Evolutionary conservation across 2,797 vertebrate species (phyloP).

Genomic region (Pseudomugil tenellus): DNA sequence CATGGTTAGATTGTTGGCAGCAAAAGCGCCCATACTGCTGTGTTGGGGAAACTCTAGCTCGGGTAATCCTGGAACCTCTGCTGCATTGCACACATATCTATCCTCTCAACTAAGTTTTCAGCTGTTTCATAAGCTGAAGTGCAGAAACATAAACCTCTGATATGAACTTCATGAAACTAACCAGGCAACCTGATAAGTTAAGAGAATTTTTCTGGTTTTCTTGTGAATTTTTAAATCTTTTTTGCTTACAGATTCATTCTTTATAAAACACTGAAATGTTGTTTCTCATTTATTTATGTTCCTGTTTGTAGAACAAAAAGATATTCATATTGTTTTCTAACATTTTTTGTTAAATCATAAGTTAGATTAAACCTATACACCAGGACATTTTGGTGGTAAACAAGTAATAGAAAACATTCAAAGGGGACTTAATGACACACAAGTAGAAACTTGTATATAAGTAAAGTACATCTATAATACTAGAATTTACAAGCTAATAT

Average conservation of each 20-base stretch:
- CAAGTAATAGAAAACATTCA: too few relatives aligned
- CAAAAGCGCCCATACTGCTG: constrained; percentile 69
- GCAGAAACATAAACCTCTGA: constrained; percentile 63
- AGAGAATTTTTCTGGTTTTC: constrained; percentile 5
- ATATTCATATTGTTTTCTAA: too few relatives aligned
- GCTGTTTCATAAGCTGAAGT: constrained; percentile 72
- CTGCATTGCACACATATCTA: constrained; percentile 49
- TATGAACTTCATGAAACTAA: constrained; percentile 36
- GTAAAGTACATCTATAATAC: too few relatives aligned
- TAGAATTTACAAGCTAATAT: too few relatives aligned
- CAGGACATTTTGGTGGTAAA: not conserved
- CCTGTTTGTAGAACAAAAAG: not conserved
- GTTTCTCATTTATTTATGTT: not conserved
- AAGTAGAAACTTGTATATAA: too few relatives aligned
- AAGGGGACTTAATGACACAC: constrained; percentile 10
- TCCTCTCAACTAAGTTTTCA: constrained; percentile 51
- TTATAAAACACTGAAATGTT: not conserved
- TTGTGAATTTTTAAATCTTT: not conserved
- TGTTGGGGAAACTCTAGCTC: constrained; percentile 68
- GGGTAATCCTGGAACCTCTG: constrained; percentile 41
- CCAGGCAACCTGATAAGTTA: constrained; percentile 27
- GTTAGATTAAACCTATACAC: too few relatives aligned
- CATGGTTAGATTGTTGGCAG: constrained; percentile 20
- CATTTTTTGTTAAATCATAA: not conserved
- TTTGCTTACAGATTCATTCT: too few relatives aligned